Evolutionary conservation across 2,113 vertebrate genomes (phyloP).

Genomic region (Mesembrinibis cayennensis): DNA sequence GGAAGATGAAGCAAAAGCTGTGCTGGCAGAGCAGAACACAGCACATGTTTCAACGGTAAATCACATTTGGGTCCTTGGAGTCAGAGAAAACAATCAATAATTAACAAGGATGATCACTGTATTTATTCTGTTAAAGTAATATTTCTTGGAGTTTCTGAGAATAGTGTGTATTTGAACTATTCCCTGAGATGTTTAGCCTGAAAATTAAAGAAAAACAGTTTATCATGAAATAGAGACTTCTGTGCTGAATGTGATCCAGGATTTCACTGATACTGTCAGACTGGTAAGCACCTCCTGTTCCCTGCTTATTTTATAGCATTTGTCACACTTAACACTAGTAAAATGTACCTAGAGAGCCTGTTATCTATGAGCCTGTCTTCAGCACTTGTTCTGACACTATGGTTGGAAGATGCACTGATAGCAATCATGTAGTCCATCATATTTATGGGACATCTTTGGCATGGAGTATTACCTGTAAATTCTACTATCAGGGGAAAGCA

Average conservation of each 20-base stretch:
- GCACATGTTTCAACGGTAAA: not conserved
- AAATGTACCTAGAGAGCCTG: not conserved
- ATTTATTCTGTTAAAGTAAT: not conserved
- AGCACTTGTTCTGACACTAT: not conserved
- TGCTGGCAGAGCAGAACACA: not conserved
- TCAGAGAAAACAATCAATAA: not conserved
- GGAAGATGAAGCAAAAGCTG: not conserved
- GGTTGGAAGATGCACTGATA: not conserved
- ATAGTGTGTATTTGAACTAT: not conserved
- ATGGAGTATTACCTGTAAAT: not conserved
- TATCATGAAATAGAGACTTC: not conserved
- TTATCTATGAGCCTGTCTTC: not conserved
- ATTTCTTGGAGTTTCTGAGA: not conserved
- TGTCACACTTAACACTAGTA: not conserved
- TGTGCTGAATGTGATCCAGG: not conserved
- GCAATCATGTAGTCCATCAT: not conserved
- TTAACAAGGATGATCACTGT: not conserved
- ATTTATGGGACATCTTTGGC: not conserved
- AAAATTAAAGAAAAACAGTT: not conserved
- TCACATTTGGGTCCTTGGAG: not conserved
- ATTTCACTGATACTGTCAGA: not conserved
- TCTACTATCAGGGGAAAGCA: not conserved
- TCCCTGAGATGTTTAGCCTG: not conserved
- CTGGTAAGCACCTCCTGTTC: not conserved
- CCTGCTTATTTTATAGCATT: not conserved